Base-by-base conservation (phyloP, 1,140 invertebrate genomes). In the Philaenus spumarius region DNA sequence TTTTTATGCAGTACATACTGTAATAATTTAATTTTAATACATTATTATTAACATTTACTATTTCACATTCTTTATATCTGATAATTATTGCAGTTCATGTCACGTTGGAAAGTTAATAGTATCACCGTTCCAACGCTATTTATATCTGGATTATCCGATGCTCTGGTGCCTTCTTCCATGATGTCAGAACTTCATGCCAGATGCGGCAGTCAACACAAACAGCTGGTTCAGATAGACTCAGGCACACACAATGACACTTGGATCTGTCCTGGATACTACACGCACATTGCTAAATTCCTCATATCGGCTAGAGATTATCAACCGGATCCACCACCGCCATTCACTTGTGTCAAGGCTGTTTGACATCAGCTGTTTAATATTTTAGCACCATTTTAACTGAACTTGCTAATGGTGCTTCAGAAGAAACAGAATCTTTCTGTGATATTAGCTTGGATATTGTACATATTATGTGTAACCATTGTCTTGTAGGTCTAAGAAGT, bases 241-340 rank as follows among this genome's bases (percentile, higher is more conserved):
- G 89, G 89, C 0, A 87, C 87, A 1, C 93, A 95, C 69, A 93
- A 95, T 67, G 90, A 94, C 70, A 95, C 91, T 0, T 95, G 91
- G 91, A 81, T 58, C 1, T 67, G 65, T 43, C 61, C 62, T 9
- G 62, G 61, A 9, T 69, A 69, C 39, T 69, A 66, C 40, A 22
- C 52, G 2, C 59, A 40, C 17, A 65, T 67, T 34, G 26, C 34
- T n/a, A 55, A 55, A 12, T 67, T 67, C 56, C 50, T 67, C 14
- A 42, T 50, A 1, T 53, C 58, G 19, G 54, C 57, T 12, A 14
- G 24, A 12, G 42, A 51, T 15, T 60, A 58, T 17, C 59, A 58
- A 20, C 66, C 66, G 11, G 45, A 59, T 30, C 51, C 57, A 11
- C 59, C 62, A 15, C 12, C 6, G 19, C 43, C 3, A 12, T 12